A percentile compares a stretch with the other conserved stretches of the same genome.
Evolutionary conservation across 1,140 invertebrate genomes (phyloP).

Genomic region (Drosophila asahinai): DNA sequence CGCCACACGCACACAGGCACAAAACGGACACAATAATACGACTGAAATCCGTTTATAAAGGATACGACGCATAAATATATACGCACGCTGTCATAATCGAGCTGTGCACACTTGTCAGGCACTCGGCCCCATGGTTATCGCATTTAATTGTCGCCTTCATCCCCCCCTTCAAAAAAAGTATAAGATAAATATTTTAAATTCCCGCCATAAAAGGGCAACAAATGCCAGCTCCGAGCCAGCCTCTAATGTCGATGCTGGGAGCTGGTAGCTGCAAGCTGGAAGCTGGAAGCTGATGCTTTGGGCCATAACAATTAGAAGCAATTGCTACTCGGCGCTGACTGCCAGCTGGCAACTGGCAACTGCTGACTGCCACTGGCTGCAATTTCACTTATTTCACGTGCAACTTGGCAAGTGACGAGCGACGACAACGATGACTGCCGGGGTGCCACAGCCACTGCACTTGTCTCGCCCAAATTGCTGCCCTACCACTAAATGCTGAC

Average conservation of each 20-base stretch:
- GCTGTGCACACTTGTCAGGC: constrained; percentile 41
- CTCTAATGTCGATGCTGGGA: constrained; percentile 9
- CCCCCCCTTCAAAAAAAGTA: background rate
- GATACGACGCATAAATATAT: constrained; percentile 15
- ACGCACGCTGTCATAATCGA: constrained; percentile 64
- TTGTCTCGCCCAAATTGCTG: constrained; percentile 51
- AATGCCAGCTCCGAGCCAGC: constrained; percentile 19
- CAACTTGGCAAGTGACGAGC: constrained; percentile 49
- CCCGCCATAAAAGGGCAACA: constrained; percentile 39
- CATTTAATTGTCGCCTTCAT: constrained; percentile 56
- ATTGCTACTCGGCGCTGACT: constrained; percentile 68
- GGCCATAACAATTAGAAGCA: constrained; percentile 79
- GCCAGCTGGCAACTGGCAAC: constrained; percentile 44
- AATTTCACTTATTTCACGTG: constrained; percentile 64
- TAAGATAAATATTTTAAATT: constrained; percentile 66
- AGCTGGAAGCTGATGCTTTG: constrained; percentile 37
- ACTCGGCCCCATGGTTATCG: constrained; percentile 53
- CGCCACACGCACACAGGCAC: constrained; percentile 9
- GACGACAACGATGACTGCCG: constrained; percentile 46
- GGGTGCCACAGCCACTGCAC: constrained; percentile 49
- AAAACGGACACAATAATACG: constrained; percentile 19
- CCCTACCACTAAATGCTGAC: constrained; percentile 35
- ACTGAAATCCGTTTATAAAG: constrained; percentile 53
- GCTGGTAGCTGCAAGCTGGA: background rate
- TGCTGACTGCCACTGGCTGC: constrained; percentile 45